phyloP scores from a whole-genome alignment of 2,113 vertebrate species.

The Hippocampus mohnikei region DNA sequence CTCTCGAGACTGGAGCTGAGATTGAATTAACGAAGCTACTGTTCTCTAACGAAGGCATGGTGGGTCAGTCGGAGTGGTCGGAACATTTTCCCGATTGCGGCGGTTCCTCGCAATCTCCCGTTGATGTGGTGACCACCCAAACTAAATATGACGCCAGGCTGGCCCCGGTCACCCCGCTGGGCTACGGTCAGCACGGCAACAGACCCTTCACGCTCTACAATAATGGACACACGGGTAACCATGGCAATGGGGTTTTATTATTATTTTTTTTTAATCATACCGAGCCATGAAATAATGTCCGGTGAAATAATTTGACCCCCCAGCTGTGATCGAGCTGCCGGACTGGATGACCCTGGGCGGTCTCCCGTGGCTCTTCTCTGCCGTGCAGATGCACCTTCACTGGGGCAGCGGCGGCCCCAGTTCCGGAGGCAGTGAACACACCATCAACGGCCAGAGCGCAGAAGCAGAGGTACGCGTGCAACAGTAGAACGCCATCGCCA shows the following conservation, averaged over 20 bases:
- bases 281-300: no score
- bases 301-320: not conserved
- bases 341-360: conserved; percentile 77
- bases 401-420: conserved; percentile 77
- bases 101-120: conserved; percentile 81
- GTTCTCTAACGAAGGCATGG: conserved; percentile 66
- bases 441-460: conserved; percentile 72
- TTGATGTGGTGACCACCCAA: conserved; percentile 71
- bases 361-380: conserved; percentile 75
- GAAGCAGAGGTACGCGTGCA: conserved; percentile 78
- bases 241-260: no score
- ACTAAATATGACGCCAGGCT: conserved; percentile 72
- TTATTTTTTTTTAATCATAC: not conserved
- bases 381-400: conserved; percentile 86
- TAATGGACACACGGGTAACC: conserved; percentile 88
- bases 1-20: no score
- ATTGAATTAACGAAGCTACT: not conserved
- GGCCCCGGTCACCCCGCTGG: conserved; percentile 64
- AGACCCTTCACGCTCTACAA: conserved; percentile 75
- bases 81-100: conserved; percentile 78
- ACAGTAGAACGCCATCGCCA: no score
- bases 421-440: conserved; percentile 80
- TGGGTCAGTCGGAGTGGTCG: conserved; percentile 82
- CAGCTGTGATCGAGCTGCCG: conserved; percentile 79
- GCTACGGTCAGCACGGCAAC: conserved; percentile 70